Conservation (phyloP, 2,888 invertebrate species). For the Callimorpha dominula region DNA sequence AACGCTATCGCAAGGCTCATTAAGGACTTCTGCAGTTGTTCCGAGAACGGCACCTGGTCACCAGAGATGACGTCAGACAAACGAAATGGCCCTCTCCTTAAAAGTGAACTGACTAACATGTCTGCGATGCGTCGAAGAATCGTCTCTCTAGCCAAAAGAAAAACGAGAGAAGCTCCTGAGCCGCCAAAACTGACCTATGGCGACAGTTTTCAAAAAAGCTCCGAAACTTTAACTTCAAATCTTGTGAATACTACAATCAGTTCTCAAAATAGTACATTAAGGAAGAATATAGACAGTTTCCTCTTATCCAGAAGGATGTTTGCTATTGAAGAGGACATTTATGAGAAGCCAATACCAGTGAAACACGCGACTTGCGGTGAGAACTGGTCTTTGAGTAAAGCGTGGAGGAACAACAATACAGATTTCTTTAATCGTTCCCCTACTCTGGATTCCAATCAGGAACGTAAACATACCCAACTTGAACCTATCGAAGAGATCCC, state of each 20-base stretch:
- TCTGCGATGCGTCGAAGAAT: constrained; percentile 79
- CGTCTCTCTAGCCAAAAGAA: constrained; percentile 77
- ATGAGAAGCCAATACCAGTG: constrained; percentile 78
- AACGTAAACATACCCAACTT: constrained; percentile 63
- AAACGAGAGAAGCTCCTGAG: constrained; percentile 69
- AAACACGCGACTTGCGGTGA: constrained; percentile 79
- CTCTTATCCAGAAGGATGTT: constrained; percentile 76
- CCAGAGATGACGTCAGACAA: constrained; percentile 81
- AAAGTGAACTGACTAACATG: constrained; percentile 83
- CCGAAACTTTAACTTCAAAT: constrained; percentile 75
- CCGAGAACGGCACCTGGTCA: constrained; percentile 84
- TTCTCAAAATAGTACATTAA: constrained; percentile 76
- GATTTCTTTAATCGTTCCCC: constrained; percentile 74
- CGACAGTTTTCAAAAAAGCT: constrained; percentile 61
- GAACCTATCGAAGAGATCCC: constrained; percentile 81
- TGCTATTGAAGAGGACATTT: constrained; percentile 78
- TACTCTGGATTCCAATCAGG: constrained; percentile 63
- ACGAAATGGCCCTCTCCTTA: constrained; percentile 76
- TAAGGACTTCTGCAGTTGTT: constrained; percentile 83
- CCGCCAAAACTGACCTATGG: constrained; percentile 67
- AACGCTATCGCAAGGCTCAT: constrained; percentile 80
- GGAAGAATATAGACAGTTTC: constrained; percentile 78
- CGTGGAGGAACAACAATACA: constrained; percentile 77
- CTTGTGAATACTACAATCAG: constrained; percentile 76
- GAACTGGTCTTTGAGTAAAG: constrained; percentile 84